Conservation (phyloP, 92 coral and sea anemone species). For the Palythoa grandiflora region DNA sequence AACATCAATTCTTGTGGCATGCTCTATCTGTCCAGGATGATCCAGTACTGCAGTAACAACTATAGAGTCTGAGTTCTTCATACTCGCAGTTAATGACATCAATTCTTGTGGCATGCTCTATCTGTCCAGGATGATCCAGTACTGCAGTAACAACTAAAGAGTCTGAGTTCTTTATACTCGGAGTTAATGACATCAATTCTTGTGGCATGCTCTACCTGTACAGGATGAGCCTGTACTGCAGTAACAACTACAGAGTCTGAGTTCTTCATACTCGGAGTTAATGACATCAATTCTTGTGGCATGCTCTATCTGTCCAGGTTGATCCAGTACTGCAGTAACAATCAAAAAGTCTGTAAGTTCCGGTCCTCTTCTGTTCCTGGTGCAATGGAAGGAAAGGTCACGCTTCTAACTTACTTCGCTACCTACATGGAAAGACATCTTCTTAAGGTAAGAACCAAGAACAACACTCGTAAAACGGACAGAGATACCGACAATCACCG, state of each 20-base stretch:
- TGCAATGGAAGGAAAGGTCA: constrained; percentile 83
- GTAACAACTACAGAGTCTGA: constrained; percentile 54
- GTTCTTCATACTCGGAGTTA: too few species aligned
- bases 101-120: not conserved
- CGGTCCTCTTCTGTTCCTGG: constrained; percentile 81
- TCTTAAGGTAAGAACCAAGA: constrained; percentile 70
- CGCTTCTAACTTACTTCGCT: constrained; percentile 87
- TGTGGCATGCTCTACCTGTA: not conserved
- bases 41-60: constrained; percentile 80
- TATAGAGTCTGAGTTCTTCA: constrained; percentile 21
- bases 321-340: constrained; percentile 82
- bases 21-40: constrained; percentile 52
- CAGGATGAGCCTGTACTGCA: constrained; percentile 84
- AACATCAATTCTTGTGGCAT: not conserved
- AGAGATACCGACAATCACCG: too few species aligned
- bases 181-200: not conserved
- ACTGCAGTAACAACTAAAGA: constrained; percentile 75
- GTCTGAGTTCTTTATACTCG: not conserved
- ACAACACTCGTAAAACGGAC: too few species aligned
- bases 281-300: not conserved
- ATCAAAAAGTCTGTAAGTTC: constrained; percentile 60
- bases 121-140: constrained; percentile 49
- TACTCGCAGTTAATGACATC: too few species aligned
- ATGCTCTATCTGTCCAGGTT: constrained; percentile 48
- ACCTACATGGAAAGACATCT: constrained; percentile 99